These are phyloP conservation scores for Arctia plantaginis DNA, from an alignment of 2,888 invertebrate species.

Conservation along the genomic window DNA sequence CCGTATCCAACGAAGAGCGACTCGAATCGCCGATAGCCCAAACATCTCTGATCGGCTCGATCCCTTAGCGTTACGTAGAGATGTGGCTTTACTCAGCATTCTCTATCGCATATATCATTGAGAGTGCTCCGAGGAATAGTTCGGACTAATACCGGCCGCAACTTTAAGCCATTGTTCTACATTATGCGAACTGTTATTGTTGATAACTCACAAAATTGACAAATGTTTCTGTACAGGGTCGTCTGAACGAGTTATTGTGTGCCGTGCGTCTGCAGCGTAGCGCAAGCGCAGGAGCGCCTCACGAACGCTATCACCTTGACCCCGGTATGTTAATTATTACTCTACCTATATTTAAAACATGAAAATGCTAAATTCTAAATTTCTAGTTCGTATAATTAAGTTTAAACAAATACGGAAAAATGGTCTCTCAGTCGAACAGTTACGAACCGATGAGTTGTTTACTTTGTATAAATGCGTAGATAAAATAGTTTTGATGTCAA, in stretches of 20 bases:
- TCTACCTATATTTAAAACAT: neutral
- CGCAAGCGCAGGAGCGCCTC: constrained; percentile 86
- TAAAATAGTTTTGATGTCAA: neutral
- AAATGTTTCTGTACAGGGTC: constrained; percentile 88
- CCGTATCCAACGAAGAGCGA: too few species aligned
- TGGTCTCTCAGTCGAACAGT: neutral
- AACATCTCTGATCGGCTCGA: too few species aligned
- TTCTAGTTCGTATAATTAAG: neutral
- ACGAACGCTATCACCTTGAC: constrained; percentile 93
- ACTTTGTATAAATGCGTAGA: neutral
- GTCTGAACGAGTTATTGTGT: constrained; percentile 95
- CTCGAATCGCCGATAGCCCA: too few species aligned
- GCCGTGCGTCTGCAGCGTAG: constrained; percentile 92
- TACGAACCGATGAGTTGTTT: neutral
- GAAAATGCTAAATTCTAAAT: neutral
- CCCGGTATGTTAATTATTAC: constrained; percentile 70
- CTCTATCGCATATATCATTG: too few species aligned
- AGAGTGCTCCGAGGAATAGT: too few species aligned
- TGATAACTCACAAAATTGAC: too few species aligned
- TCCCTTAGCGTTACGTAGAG: too few species aligned
- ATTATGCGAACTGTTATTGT: too few species aligned
- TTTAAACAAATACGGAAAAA: neutral
- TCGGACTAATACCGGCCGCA: too few species aligned
- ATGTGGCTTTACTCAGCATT: too few species aligned
- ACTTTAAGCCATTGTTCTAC: too few species aligned